These are phyloP conservation scores for Oryctes rhinoceros DNA, from an alignment of 1,140 invertebrate species.

Conservation along the genomic window DNA sequence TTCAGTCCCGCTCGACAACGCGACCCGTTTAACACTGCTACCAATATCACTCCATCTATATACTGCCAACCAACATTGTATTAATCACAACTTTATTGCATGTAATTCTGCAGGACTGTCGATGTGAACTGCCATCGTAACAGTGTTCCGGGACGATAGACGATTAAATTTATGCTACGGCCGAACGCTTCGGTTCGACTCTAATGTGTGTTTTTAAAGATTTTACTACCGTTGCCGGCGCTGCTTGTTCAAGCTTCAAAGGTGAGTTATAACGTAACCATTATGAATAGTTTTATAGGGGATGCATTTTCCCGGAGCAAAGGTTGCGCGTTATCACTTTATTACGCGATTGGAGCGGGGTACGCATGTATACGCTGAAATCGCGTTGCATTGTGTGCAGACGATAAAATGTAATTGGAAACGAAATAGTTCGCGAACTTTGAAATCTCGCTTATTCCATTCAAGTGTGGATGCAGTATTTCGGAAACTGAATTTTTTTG, in stretches of 20 bases:
- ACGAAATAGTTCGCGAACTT: conserved; percentile 1
- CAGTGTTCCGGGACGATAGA: not conserved
- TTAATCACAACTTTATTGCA: conserved; percentile 36
- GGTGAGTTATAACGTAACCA: conserved; percentile 20
- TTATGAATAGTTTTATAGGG: conserved; percentile 13
- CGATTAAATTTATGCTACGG: not conserved
- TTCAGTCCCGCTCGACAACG: conserved; percentile 44
- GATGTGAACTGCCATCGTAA: not conserved
- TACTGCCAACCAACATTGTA: not conserved
- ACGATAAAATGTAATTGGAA: conserved; percentile 9
- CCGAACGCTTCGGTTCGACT: conserved; percentile 1
- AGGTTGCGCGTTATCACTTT: not conserved
- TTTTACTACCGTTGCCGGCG: not conserved
- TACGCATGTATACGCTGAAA: not conserved
- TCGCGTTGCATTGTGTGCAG: not conserved
- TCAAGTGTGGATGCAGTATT: not conserved
- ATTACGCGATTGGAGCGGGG: not conserved
- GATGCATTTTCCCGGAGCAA: not conserved
- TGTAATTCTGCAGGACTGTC: conserved; percentile 10
- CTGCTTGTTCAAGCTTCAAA: not conserved
- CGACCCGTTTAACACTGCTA: conserved; percentile 27
- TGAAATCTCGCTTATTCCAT: not conserved
- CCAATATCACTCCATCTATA: not conserved
- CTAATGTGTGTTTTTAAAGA: conserved; percentile 27
- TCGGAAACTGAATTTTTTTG: not conserved